phyloP scores from a whole-genome alignment of 2,797 vertebrate species.

The Capromys pilorides region DNA sequence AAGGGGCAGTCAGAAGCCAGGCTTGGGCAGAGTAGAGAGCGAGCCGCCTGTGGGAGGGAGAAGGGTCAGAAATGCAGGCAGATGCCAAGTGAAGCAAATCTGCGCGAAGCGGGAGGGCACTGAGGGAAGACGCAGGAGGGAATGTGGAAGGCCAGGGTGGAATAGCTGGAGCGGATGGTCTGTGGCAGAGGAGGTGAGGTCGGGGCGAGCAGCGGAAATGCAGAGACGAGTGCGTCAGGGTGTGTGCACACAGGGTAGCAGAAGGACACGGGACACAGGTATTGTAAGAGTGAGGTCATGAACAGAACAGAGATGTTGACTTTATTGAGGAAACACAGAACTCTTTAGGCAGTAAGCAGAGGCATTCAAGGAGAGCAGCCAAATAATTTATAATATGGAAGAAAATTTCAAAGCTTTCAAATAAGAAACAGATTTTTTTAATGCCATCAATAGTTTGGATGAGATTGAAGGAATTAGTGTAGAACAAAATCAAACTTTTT shows the following conservation, averaged over 20 bases:
- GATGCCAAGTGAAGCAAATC: constrained; percentile 56
- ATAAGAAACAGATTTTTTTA: neutral
- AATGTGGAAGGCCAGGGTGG: neutral
- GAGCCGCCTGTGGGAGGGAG: constrained; percentile 35
- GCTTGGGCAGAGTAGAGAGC: neutral
- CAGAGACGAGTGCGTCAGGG: neutral
- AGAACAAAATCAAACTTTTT: neutral
- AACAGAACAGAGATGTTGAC: neutral
- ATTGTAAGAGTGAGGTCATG: neutral
- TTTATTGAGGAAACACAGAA: neutral
- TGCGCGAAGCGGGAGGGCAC: neutral
- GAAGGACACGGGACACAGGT: neutral
- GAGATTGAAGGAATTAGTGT: neutral
- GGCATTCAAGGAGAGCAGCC: neutral
- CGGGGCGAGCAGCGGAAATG: too few relatives aligned
- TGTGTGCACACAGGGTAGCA: rapidly evolving
- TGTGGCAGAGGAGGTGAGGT: neutral
- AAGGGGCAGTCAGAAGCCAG: constrained; percentile 58
- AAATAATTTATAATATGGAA: neutral
- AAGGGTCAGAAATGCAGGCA: constrained; percentile 69
- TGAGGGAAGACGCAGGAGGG: neutral
- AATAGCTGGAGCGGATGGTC: neutral
- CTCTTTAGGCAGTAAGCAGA: neutral
- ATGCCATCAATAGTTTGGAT: neutral
- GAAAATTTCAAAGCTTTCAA: neutral